phyloP scores from a whole-genome alignment of 2,113 vertebrate species.

The Amblyornis subalaris region DNA sequence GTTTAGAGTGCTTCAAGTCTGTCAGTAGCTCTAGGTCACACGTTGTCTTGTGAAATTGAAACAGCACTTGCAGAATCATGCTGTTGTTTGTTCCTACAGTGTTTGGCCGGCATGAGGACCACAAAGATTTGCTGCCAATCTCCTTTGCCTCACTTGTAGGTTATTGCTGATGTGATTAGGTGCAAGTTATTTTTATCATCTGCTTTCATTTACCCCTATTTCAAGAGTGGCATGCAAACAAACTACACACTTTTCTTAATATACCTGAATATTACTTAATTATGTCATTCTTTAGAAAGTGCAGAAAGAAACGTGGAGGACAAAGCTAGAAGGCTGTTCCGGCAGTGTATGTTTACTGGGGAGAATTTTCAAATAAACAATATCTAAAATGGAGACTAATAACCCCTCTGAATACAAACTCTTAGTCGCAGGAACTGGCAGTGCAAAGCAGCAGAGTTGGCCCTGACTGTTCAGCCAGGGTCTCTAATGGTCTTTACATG shows the following conservation, averaged over 20 bases:
- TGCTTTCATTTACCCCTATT: background rate
- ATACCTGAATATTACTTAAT: background rate
- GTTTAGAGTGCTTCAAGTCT: background rate
- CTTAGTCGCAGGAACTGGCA: background rate
- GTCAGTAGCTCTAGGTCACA: background rate
- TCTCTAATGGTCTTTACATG: background rate
- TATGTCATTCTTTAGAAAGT: background rate
- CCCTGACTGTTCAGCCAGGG: background rate
- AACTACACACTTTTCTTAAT: background rate
- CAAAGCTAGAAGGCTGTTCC: background rate
- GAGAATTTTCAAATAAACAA: background rate
- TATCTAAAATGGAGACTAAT: background rate
- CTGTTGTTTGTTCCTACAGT: background rate
- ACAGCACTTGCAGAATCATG: background rate
- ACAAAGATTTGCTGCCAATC: background rate
- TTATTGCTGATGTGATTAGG: background rate
- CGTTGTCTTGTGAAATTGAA: background rate
- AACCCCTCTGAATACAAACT: background rate
- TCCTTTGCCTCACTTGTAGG: background rate
- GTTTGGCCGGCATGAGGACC: background rate
- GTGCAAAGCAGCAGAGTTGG: background rate
- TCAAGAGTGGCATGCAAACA: background rate
- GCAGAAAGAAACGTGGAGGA: background rate
- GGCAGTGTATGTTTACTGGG: background rate
- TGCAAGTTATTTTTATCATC: background rate